Evolutionary conservation across 2,797 vertebrate species (phyloP).

Genomic region (Onychomys leucogaster): DNA sequence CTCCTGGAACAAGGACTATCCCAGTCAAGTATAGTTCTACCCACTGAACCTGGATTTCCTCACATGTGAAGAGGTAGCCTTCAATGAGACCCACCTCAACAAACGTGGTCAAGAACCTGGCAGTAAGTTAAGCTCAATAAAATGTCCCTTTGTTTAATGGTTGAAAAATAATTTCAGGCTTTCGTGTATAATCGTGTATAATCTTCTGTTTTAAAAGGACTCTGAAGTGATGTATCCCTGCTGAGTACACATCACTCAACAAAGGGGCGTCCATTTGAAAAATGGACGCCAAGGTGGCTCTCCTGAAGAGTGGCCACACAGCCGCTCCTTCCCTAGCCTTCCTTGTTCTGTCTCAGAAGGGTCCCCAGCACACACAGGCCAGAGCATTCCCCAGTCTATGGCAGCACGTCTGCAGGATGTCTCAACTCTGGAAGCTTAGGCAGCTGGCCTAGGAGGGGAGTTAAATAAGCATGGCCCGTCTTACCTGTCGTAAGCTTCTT

Average conservation of each 20-base stretch:
- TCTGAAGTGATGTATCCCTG: neutral
- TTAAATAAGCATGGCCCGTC: neutral
- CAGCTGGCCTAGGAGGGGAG: neutral
- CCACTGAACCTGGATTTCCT: neutral
- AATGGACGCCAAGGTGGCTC: neutral
- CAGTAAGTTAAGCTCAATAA: neutral
- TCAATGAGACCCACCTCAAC: neutral
- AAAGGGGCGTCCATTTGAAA: neutral
- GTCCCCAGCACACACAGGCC: neutral
- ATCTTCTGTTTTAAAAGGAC: neutral
- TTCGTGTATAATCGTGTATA: neutral
- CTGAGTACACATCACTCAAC: neutral
- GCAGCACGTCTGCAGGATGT: neutral
- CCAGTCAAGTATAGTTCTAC: neutral
- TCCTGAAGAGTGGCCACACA: neutral
- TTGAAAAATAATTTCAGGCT: neutral
- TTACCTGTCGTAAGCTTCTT: conserved; percentile 98
- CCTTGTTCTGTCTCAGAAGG: neutral
- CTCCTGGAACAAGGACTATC: neutral
- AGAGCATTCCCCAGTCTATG: neutral
- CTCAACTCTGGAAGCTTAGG: neutral
- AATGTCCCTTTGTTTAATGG: neutral
- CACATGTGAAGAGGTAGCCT: neutral
- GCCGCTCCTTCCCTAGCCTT: neutral
- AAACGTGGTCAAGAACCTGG: neutral